Evolutionary conservation across 1,140 invertebrate species (phyloP).

Genomic region (Drosophila dunni): DNA sequence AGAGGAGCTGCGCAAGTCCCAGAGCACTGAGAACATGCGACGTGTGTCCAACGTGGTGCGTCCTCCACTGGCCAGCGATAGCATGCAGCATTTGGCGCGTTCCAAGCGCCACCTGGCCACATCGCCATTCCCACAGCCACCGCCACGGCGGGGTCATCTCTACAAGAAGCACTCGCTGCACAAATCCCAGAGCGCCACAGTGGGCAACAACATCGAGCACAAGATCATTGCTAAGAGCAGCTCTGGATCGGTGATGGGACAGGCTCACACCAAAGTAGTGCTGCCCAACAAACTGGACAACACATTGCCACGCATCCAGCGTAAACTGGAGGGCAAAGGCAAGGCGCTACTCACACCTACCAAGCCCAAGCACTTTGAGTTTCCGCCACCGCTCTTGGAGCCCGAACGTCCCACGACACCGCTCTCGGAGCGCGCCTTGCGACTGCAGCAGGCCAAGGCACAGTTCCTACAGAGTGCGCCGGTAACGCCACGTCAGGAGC

Average conservation of each 20-base stretch:
- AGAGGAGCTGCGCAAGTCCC: conserved; percentile 51
- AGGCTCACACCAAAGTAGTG: neutral
- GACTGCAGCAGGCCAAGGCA: conserved; percentile 87
- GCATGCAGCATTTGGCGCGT: conserved; percentile 56
- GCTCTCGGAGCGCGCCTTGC: conserved; percentile 85
- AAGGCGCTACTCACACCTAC: conserved; percentile 64
- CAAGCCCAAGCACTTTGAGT: conserved; percentile 74
- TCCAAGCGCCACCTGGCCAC: conserved; percentile 33
- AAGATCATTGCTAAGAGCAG: conserved; percentile 75
- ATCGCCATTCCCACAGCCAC: conserved; percentile 47
- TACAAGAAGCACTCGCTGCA: conserved; percentile 71
- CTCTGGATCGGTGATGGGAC: conserved; percentile 61
- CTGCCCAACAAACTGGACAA: conserved; percentile 69
- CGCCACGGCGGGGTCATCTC: conserved; percentile 61
- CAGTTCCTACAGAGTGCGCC: conserved; percentile 86
- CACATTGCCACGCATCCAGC: conserved; percentile 69
- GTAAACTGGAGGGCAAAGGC: conserved; percentile 64
- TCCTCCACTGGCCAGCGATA: conserved; percentile 72
- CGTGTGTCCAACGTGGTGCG: conserved; percentile 35
- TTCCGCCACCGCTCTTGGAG: conserved; percentile 41
- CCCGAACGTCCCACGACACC: conserved; percentile 68
- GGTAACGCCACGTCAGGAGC: conserved; percentile 58
- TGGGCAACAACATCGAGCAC: conserved; percentile 70
- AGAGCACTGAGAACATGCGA: conserved; percentile 54
- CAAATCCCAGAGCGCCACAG: conserved; percentile 71